phyloP scores from a whole-genome alignment of 2,797 vertebrate species.

The Aselliscus stoliczkanus region DNA sequence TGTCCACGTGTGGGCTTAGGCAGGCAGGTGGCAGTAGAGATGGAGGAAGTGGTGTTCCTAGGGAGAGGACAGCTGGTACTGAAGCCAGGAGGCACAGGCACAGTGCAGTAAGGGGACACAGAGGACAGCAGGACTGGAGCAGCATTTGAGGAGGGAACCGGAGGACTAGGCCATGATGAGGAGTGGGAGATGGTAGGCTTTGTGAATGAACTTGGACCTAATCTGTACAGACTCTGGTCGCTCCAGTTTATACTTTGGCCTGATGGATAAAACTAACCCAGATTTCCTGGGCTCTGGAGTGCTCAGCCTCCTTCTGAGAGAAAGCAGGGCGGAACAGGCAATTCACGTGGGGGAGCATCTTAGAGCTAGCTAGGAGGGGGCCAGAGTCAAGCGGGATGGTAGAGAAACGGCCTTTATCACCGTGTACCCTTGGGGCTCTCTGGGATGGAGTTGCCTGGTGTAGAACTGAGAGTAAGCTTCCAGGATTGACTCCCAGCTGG shows the following conservation, averaged over 20 bases:
- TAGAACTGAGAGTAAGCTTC: background rate
- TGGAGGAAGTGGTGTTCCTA: background rate
- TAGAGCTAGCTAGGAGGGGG: background rate
- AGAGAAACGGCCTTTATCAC: background rate
- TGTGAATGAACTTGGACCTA: background rate
- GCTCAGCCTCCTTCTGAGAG: background rate
- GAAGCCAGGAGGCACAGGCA: background rate
- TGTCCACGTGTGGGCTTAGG: background rate
- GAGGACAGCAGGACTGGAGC: background rate
- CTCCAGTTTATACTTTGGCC: background rate
- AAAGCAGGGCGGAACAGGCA: background rate
- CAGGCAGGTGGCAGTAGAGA: background rate
- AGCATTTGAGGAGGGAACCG: background rate
- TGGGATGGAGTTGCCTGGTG: background rate
- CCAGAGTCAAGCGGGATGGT: background rate
- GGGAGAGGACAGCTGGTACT: background rate
- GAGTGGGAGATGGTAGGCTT: background rate
- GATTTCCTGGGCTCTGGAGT: background rate
- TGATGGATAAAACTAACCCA: background rate
- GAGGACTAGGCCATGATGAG: background rate
- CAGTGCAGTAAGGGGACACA: background rate
- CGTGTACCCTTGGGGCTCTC: fast-evolving
- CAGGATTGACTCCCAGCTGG: background rate
- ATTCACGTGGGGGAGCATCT: background rate
- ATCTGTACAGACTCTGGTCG: background rate